Percentiles rank a stretch among this genome's conserved stretches.
phyloP scores from a whole-genome alignment of 2,888 invertebrate species.

The Acrobasis repandana region DNA sequence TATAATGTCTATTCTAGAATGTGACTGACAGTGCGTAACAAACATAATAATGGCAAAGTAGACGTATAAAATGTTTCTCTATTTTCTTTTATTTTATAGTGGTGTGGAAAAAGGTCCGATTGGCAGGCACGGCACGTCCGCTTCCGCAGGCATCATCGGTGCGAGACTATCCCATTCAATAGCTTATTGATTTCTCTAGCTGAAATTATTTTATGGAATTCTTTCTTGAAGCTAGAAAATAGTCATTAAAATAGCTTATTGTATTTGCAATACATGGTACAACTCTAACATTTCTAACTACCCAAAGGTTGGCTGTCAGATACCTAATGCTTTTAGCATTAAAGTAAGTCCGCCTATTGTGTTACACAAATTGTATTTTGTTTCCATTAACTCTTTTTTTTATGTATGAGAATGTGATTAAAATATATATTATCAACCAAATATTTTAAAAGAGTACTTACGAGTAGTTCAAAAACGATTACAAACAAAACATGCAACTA shows the following conservation, averaged over 20 bases:
- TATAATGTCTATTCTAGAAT: too few species aligned
- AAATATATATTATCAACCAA: too few species aligned
- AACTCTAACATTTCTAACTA: too few species aligned
- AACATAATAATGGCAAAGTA: neutral
- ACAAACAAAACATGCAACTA: too few species aligned
- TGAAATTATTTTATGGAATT: slow-evolving; percentile 16
- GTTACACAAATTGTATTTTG: too few species aligned
- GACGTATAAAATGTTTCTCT: neutral
- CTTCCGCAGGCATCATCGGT: slow-evolving; percentile 28
- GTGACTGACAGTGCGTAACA: neutral
- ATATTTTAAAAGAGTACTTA: too few species aligned
- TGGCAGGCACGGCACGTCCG: slow-evolving; percentile 29
- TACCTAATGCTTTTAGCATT: too few species aligned
- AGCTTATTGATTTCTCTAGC: slow-evolving; percentile 15
- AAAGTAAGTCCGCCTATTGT: too few species aligned
- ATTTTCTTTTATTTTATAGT: neutral
- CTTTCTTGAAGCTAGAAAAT: neutral
- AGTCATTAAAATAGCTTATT: neutral
- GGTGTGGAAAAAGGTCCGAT: slow-evolving; percentile 28
- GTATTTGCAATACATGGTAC: neutral
- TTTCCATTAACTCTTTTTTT: too few species aligned
- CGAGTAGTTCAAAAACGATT: too few species aligned
- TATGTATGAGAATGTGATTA: too few species aligned
- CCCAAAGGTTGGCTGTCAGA: too few species aligned
- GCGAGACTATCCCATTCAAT: slow-evolving; percentile 26